phyloP scores from a whole-genome alignment of 2,888 invertebrate species.

The Amitus sp. region DNA sequence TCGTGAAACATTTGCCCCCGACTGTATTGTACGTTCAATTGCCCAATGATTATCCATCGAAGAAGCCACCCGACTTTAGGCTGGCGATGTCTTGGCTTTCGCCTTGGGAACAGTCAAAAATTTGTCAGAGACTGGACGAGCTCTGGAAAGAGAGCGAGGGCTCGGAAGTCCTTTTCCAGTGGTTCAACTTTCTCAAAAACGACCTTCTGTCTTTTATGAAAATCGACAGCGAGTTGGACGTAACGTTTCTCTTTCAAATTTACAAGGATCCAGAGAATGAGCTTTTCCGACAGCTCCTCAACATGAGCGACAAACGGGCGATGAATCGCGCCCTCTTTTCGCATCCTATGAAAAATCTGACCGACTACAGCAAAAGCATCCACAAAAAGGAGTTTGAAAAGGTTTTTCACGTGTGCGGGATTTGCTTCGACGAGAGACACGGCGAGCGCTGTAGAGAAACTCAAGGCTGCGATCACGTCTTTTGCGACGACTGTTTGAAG shows the following conservation, averaged over 20 bases:
- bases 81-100: slow-evolving; percentile 48
- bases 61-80: slow-evolving; percentile 43
- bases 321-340: slow-evolving; percentile 28
- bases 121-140: slow-evolving; percentile 51
- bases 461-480: slow-evolving; percentile 43
- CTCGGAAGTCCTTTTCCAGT: slow-evolving; percentile 50
- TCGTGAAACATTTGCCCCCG: slow-evolving; percentile 47
- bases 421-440: slow-evolving; percentile 44
- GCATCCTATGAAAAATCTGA: slow-evolving; percentile 41
- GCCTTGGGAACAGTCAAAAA: slow-evolving; percentile 43
- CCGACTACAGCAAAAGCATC: slow-evolving; percentile 26
- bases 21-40: slow-evolving; percentile 40
- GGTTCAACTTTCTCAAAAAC: slow-evolving; percentile 49
- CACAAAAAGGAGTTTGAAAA: slow-evolving; percentile 34
- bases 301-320: slow-evolving; percentile 41
- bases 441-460: slow-evolving; percentile 45
- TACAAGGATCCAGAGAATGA: slow-evolving; percentile 20
- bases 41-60: slow-evolving; percentile 48
- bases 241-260: slow-evolving; percentile 40
- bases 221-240: slow-evolving; percentile 40
- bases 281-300: slow-evolving; percentile 15
- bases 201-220: slow-evolving; percentile 43
- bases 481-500: slow-evolving; percentile 45
- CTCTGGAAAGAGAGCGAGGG: slow-evolving; percentile 47
- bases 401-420: slow-evolving; percentile 41